Evolutionary conservation across 2,797 vertebrate genomes (phyloP), one percentile per base, ranked within the genome.

Genomic region (Sebastolobus alascanus): DNA sequence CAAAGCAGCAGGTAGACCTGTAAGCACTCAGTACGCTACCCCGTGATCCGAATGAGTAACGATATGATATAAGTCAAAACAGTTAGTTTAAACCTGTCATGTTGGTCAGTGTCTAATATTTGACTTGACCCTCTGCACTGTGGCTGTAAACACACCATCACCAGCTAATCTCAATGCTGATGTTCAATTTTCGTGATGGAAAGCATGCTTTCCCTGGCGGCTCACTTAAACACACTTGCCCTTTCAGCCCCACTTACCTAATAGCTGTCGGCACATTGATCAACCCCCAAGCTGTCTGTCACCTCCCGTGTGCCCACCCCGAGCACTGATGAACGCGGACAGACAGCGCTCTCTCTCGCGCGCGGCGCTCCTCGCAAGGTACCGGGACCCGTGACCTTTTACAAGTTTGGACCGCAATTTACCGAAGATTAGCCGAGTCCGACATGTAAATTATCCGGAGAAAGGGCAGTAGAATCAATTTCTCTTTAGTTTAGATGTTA

Each of bases 191-290:
- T 70, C 69, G 75, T 71, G 79, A 90, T 80, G 77, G 88, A 87
- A 78, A 68, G 80, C 77, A 40, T 67, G 67, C 82, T 78, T 83
- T 89, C 86, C 84, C 87, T 8, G 54, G 84, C 27, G 63, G 73
- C 82, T 83, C 76, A 80, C 86, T 88, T 89, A 90, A 92, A 89
- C 83, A 89, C 87, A 91, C 92, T 91, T 95, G 94, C 92, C 95
- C 95, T 96, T 97, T 96, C 92, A 88, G 93, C 92, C 90, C 91
- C 92, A 92, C 94, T 96, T 94, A 94, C 93, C 94, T 95, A 92
- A 95, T 94, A 91, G 90, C 93, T 85, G 80, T 92, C 90, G 89
- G 92, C 89, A 93, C 95, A 97, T 96, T 96, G 95, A 96, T 97
- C 93, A 94, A 86, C 91, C 93, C 89, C 87, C 75, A 90, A 84